Conservation (phyloP, 1,140 invertebrate genomes). For the Danaus plexippus region DNA sequence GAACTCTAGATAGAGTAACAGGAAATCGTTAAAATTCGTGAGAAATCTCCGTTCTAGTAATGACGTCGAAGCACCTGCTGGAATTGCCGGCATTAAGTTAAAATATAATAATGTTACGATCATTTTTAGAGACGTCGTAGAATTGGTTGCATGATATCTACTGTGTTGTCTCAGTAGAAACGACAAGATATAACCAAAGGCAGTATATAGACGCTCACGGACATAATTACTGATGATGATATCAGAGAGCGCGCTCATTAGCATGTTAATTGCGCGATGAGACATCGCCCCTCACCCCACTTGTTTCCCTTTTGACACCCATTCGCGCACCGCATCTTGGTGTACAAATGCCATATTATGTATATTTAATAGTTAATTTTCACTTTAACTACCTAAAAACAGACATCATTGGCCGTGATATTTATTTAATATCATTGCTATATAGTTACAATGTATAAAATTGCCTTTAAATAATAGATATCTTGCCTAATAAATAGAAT, state of each 20-base stretch:
- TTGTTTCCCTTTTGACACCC: too few relatives aligned
- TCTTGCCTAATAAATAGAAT: conserved; percentile 17
- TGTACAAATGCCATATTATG: neutral
- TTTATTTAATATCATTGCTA: too few relatives aligned
- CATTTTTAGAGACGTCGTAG: conserved; percentile 14
- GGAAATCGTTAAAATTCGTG: conserved; percentile 68
- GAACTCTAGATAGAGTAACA: conserved; percentile 46
- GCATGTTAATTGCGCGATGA: conserved; percentile 66
- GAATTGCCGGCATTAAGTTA: conserved; percentile 24
- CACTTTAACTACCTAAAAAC: too few relatives aligned
- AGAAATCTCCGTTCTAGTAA: conserved; percentile 47
- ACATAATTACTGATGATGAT: conserved; percentile 66
- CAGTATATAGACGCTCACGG: conserved; percentile 57
- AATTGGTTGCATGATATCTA: conserved; percentile 38
- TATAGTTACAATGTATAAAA: too few relatives aligned
- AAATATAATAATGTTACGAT: conserved; percentile 16
- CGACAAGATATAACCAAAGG: conserved; percentile 47
- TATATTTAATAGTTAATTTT: too few relatives aligned
- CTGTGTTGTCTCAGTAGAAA: conserved; percentile 36
- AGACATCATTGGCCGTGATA: too few relatives aligned
- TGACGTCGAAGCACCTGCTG: conserved; percentile 36
- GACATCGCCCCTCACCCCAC: conserved; percentile 28
- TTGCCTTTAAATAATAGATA: neutral
- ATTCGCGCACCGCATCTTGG: conserved; percentile 7
- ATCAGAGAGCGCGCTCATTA: conserved; percentile 62